Base-by-base conservation (phyloP, 1,140 invertebrate species). In the Ceratina japonica region DNA sequence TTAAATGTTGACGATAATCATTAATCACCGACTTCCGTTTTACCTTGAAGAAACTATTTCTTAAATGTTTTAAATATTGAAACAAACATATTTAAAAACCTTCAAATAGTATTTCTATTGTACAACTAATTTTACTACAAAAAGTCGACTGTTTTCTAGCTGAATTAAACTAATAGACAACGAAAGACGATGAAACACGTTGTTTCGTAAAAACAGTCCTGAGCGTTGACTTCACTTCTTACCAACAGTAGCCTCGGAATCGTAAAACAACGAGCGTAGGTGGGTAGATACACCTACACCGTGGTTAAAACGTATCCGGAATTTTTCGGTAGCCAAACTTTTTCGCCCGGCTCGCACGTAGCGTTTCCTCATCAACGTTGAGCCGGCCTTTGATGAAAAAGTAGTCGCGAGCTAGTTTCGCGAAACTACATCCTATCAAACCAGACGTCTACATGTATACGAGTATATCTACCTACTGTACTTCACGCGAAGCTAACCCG, bases 301-400 rank as follows among this genome's bases (percentile, higher is more conserved):
- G 37, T 72, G 24, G 31, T 51, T 58, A 27, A 3, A 16, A 10
- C 44, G 44, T 10, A 22, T 37, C 8, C 44, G 16, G 59, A 63
- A 31, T 37, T 52, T 31, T 49, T 22, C 15, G 15, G n/a, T 16
- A 5, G 13, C 13, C 69, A 13, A 58, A 75, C 51, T 61, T 68
- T 75, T 72, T 49, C 54, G 37, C n/a, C 27, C 22, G 22, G 62
- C 54, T 20, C 49, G 58, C 13, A 18, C 31, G 49, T n/a, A 49
- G n/a, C 61, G 37, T 31, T 70, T 66, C 18, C 66, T 65, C 68
- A 64, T 78, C 66, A 82, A 82, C 76, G 52, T 68, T 54, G 37
- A 65, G 37, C 3, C 51, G 73, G 4, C 68, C 64, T 58, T 82
- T 62, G 80, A 61, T 44, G 71, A 72, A 56, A 56, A 56, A 56